Percentiles rank a stretch among this genome's conserved stretches.
These are phyloP conservation scores for Ochlodes sylvanus DNA, from an alignment of 2,888 invertebrate species.

Conservation along the genomic window DNA sequence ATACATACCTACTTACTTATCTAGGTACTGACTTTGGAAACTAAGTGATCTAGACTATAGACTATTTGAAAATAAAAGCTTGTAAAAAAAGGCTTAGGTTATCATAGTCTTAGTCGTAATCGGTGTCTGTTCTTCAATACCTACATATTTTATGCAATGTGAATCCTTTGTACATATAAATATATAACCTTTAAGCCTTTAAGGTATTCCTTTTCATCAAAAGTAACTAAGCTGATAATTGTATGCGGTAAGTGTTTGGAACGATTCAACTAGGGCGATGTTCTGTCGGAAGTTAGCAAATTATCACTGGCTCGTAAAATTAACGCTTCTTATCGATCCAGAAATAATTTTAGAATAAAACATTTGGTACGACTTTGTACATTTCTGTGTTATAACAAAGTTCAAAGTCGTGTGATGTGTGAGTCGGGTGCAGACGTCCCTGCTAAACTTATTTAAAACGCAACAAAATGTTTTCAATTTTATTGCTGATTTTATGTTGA, in stretches of 20 bases:
- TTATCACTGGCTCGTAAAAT: conserved; percentile 85
- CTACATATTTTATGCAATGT: no score
- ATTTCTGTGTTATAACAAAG: conserved; percentile 60
- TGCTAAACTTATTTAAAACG: conserved; percentile 82
- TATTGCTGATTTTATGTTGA: conserved; percentile 84
- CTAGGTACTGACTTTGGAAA: no score
- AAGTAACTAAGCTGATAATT: conserved; percentile 62
- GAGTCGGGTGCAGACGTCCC: conserved; percentile 52
- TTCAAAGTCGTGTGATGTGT: conserved; percentile 67
- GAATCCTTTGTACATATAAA: no score
- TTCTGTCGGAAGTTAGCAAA: conserved; percentile 84
- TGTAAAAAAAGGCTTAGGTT: no score
- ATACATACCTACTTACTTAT: no score
- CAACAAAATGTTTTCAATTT: conserved; percentile 85
- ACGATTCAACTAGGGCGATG: conserved; percentile 80
- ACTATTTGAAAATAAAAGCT: no score
- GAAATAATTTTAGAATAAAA: conserved; percentile 73
- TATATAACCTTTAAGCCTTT: conserved; percentile 6
- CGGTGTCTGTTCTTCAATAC: no score
- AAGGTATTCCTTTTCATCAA: conserved; percentile 43
- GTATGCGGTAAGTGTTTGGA: conserved; percentile 77
- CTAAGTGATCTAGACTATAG: no score
- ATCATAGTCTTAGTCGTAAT: no score
- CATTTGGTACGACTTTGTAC: conserved; percentile 61
- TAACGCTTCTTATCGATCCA: conserved; percentile 84